Conservation (phyloP, 1,140 invertebrate genomes). For the Hydropsyche tenuis region DNA sequence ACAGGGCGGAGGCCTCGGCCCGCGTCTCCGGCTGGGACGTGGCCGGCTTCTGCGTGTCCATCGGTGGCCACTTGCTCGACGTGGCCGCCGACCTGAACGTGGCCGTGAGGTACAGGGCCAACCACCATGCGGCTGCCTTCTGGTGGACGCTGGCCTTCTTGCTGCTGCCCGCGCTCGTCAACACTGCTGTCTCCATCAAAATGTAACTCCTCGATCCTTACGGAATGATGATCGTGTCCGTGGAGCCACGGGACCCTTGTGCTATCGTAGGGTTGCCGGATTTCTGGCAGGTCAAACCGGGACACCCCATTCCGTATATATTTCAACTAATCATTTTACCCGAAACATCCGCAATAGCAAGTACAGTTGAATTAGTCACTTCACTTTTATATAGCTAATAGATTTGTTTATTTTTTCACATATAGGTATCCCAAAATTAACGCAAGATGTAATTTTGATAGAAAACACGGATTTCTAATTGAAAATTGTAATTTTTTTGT, state of each 20-base stretch:
- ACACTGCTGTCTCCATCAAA: constrained; percentile 68
- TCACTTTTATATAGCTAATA: too few species aligned
- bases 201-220: constrained; percentile 62
- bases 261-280: too few species aligned
- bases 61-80: constrained; percentile 67
- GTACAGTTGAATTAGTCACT: too few species aligned
- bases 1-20: constrained; percentile 57
- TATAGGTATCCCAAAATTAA: too few species aligned
- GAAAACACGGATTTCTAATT: too few species aligned
- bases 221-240: neutral
- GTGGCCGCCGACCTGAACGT: constrained; percentile 70
- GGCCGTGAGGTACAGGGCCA: constrained; percentile 64
- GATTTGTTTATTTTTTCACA: too few species aligned
- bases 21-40: constrained; percentile 55
- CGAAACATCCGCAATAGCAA: too few species aligned
- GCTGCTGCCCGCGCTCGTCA: constrained; percentile 68
- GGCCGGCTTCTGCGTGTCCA: constrained; percentile 61
- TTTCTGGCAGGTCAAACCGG: neutral
- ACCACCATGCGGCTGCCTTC: constrained; percentile 63
- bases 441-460: too few species aligned
- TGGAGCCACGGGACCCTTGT: neutral
- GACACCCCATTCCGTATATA: too few species aligned
- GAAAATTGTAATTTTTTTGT: too few species aligned
- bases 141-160: constrained; percentile 68
- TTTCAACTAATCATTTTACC: too few species aligned